Evolutionary conservation across 2,113 vertebrate species (phyloP).

Genomic region (Solea solea): DNA sequence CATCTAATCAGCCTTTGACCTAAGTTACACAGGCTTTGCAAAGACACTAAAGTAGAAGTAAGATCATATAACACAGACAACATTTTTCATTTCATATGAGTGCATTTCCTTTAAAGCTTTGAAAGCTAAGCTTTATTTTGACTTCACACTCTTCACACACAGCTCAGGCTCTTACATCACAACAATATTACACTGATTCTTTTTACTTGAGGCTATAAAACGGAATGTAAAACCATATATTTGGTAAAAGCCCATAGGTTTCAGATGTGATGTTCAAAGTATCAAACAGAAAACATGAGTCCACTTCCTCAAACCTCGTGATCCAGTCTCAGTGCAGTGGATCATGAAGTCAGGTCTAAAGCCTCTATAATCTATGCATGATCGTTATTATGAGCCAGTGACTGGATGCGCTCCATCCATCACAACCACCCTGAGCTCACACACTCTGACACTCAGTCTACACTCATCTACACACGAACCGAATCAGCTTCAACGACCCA

Average conservation of each 20-base stretch:
- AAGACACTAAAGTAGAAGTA: not conserved
- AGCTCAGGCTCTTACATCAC: not conserved
- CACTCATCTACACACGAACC: not conserved
- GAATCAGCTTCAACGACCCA: not conserved
- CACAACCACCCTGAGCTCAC: slow-evolving; percentile 20
- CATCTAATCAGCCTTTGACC: not conserved
- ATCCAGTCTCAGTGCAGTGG: slow-evolving; percentile 41
- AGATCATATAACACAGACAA: not conserved
- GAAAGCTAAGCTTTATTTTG: not conserved
- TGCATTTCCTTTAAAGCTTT: too few species aligned
- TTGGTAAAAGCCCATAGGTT: too few species aligned
- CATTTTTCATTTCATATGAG: too few species aligned
- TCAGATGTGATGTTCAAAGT: too few species aligned
- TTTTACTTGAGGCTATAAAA: too few species aligned
- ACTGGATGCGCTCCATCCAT: slow-evolving; percentile 61
- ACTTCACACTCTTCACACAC: not conserved
- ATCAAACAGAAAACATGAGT: too few species aligned
- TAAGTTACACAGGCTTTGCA: not conserved
- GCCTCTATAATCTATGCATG: slow-evolving; percentile 64
- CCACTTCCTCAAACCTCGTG: too few species aligned
- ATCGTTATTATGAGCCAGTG: slow-evolving; percentile 53
- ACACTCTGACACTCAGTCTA: not conserved
- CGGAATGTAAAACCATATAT: not conserved
- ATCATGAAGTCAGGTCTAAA: slow-evolving; percentile 60
- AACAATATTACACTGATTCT: not conserved